These are phyloP conservation scores for Neoitamus cyanurus DNA, from an alignment of 2,888 invertebrate species.

Conservation along the genomic window DNA sequence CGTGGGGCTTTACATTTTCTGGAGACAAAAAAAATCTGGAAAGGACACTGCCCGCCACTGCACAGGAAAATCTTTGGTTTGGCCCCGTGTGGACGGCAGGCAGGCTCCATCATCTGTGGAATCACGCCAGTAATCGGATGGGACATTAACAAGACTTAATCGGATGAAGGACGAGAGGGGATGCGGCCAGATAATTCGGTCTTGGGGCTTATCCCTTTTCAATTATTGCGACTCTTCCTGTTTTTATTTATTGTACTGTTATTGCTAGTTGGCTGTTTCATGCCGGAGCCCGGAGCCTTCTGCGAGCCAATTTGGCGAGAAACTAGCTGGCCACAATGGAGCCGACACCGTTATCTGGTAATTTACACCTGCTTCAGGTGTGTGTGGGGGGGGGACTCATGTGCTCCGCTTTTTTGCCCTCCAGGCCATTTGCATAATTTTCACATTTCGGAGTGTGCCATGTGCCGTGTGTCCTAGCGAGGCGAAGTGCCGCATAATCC, in stretches of 20 bases:
- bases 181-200: conserved; percentile 4
- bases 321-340: neutral
- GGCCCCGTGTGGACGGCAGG: neutral
- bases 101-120: conserved; percentile 17
- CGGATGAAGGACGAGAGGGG: conserved; percentile 17
- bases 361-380: neutral
- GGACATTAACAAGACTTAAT: conserved; percentile 48
- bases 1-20: neutral
- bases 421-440: conserved; percentile 21
- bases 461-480: neutral
- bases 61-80: conserved; percentile 16
- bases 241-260: conserved; percentile 16
- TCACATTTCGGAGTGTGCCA: neutral
- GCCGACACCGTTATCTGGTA: neutral
- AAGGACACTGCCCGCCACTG: neutral
- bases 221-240: conserved; percentile 1
- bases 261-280: neutral
- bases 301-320: neutral
- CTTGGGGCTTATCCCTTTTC: conserved; percentile 35
- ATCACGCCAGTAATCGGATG: conserved; percentile 45
- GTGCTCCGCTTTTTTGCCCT: neutral
- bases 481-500: neutral
- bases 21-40: neutral
- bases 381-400: neutral
- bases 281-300: neutral